A percentile compares a stretch with the other conserved stretches of the same genome.
Conservation (phyloP, 2,797 vertebrate species). For the Sylvilagus floridanus region DNA sequence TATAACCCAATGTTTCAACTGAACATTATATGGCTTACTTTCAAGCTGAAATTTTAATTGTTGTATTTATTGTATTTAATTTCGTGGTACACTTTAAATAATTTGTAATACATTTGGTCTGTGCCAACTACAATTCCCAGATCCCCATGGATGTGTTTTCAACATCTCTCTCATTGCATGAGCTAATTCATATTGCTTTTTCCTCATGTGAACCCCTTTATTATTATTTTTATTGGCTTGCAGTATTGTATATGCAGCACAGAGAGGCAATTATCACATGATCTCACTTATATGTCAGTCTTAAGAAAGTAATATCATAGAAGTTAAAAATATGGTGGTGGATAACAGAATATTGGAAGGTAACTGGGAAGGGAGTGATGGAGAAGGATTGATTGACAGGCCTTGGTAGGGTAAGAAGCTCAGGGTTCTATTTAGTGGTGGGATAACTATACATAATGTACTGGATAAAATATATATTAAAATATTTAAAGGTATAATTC, state of each 20-base stretch:
- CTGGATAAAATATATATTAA: too few species aligned
- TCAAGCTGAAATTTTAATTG: neutral
- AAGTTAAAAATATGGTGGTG: too few species aligned
- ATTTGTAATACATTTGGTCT: neutral
- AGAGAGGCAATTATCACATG: too few species aligned
- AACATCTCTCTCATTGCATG: neutral
- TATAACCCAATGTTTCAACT: neutral
- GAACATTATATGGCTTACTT: neutral
- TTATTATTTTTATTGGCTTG: neutral
- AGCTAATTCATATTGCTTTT: neutral
- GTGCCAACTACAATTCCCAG: neutral
- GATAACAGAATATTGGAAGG: too few species aligned
- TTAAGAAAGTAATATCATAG: too few species aligned
- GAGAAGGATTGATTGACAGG: too few species aligned
- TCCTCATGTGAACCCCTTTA: neutral
- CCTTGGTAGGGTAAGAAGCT: too few species aligned
- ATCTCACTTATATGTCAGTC: too few species aligned
- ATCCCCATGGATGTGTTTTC: neutral
- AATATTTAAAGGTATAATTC: too few species aligned
- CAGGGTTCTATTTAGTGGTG: too few species aligned
- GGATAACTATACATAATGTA: too few species aligned
- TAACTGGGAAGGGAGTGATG: too few species aligned
- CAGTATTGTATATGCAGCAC: neutral
- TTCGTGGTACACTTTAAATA: neutral
- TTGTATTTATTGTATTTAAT: neutral